Evolutionary conservation across 2,113 vertebrate species (phyloP).

Genomic region (Actinemys pallida): DNA sequence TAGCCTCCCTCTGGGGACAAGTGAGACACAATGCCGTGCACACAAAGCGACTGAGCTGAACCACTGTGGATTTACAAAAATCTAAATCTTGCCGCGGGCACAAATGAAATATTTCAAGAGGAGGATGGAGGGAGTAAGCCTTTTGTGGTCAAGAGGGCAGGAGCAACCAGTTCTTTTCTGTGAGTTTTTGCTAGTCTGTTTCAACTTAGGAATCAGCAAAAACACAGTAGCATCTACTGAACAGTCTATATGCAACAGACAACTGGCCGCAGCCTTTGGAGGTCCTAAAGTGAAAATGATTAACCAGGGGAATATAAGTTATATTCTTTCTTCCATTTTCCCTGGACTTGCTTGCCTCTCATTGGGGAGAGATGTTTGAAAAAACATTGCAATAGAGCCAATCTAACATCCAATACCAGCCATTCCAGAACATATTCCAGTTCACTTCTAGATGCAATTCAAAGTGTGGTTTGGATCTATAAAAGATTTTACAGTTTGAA

Average conservation of each 20-base stretch:
- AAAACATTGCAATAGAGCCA: neutral
- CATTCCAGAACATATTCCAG: neutral
- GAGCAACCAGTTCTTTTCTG: neutral
- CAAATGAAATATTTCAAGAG: neutral
- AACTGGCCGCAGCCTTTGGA: neutral
- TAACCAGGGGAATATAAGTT: neutral
- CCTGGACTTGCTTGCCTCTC: neutral
- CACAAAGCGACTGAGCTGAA: too few species aligned
- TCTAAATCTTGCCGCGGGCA: too few species aligned
- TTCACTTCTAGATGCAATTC: fast-evolving
- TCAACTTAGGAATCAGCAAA: neutral
- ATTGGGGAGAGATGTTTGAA: neutral
- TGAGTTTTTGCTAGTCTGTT: neutral
- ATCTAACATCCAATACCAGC: neutral
- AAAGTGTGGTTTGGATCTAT: neutral
- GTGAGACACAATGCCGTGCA: neutral
- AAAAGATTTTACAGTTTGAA: neutral
- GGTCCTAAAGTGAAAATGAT: neutral
- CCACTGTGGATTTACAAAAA: too few species aligned
- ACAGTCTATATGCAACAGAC: neutral
- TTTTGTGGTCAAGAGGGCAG: neutral
- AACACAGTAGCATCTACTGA: neutral
- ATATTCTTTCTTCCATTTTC: fast-evolving
- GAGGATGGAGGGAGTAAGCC: neutral
- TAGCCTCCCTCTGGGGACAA: neutral